Evolutionary conservation across 1,140 invertebrate species (phyloP).

Genomic region (Caenorhabditis latens): DNA sequence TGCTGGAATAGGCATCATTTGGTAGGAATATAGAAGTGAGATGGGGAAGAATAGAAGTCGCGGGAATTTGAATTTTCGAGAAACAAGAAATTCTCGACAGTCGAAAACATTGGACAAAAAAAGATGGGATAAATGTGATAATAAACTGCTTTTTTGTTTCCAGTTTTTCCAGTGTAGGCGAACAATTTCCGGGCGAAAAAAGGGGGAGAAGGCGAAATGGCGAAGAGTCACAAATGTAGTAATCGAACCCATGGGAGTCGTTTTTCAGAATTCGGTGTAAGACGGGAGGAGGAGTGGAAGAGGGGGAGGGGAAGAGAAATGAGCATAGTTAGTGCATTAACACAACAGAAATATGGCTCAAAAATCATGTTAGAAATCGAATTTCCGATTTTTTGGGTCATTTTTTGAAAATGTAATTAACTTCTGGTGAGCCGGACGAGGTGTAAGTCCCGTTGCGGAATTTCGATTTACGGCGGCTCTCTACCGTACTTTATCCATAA

Average conservation of each 20-base stretch:
- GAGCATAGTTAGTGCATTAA: constrained; percentile 2
- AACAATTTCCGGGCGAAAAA: background rate
- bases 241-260: constrained; percentile 22
- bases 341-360: no score
- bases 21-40: background rate
- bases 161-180: background rate
- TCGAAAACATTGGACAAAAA: background rate
- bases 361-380: no score
- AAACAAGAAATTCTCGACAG: background rate
- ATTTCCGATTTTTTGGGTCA: no score
- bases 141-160: constrained; percentile 1
- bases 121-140: constrained; percentile 27
- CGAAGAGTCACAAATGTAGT: constrained; percentile 16
- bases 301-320: background rate
- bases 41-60: background rate
- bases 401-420: no score
- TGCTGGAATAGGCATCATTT: constrained; percentile 34
- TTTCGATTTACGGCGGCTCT: no score
- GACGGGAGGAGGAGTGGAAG: background rate
- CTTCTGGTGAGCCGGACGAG: no score
- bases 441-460: no score
- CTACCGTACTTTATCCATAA: no score
- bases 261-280: background rate
- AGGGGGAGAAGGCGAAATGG: background rate
- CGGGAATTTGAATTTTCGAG: background rate